Evolutionary conservation across 2,113 vertebrate genomes (phyloP), one percentile per base, ranked within the genome.

Genomic region (Aegithalos caudatus): DNA sequence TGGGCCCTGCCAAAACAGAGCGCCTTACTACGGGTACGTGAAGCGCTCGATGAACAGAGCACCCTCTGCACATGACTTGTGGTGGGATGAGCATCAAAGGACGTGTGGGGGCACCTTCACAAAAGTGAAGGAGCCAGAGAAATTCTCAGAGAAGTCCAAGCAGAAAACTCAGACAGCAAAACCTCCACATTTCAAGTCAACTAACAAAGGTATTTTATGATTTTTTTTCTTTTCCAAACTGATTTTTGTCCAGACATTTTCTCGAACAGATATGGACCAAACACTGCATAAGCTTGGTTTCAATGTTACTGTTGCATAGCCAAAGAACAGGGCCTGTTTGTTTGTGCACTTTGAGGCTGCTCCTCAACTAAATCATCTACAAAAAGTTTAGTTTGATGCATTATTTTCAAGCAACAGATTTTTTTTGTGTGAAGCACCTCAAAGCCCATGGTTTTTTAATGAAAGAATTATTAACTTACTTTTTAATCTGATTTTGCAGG

Each of bases 81-180:
- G 99, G 99, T 99, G 99, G 99, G 97, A 78, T 6, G 98, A 99
- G 10, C 99, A 99, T 96, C 98, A 95, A 88, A 97, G 95, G 73
- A 98, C 97, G 0, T 99, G 99, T 31, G 99, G 99, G 10, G 99
- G 99, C n/a, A 98, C 98, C 0, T 99, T 97, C 93, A 95, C 96
- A 7, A 99, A 99, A 95, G 92, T 99, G 84, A 99, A 98, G 81
- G 99, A 99, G 73, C 99, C 99, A 4, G 99, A 99, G 83, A 98
- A 98, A 56, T 99, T 98, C 51, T 96, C 98, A 23, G 98, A 98
- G 80, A 99, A 99, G 69, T 90, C 94, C 84, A 98, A 98, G 91
- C 92, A 96, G 14, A 98, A 95, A 85, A 67, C 47, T 4, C 91
- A 90, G 18, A 13, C 56, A 35, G 71, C n/a, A 58, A 78, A 94